Evolutionary conservation across 2,797 vertebrate genomes (phyloP).

Genomic region (Bradypodion ventrale): DNA sequence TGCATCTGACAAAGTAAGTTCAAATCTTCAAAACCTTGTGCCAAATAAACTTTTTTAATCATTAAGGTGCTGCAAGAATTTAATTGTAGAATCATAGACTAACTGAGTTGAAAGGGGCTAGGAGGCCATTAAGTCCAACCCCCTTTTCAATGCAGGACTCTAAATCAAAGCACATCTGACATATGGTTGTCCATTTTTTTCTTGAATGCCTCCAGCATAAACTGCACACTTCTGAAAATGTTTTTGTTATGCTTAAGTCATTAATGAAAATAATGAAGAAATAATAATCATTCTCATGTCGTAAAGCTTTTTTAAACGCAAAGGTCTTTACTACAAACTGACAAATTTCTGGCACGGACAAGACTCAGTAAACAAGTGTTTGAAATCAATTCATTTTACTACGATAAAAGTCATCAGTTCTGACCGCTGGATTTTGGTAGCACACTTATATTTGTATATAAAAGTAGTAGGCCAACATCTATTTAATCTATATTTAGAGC

Average conservation of each 20-base stretch:
- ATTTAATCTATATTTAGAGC: neutral
- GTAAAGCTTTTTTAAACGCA: neutral
- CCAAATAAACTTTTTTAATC: too few relatives aligned
- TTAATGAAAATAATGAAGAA: neutral
- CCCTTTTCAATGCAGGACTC: too few relatives aligned
- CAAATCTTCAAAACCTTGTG: too few relatives aligned
- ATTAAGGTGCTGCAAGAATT: too few relatives aligned
- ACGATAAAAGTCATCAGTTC: neutral
- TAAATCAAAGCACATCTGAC: too few relatives aligned
- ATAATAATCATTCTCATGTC: neutral
- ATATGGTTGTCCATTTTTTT: too few relatives aligned
- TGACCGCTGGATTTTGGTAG: neutral
- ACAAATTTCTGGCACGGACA: too few relatives aligned
- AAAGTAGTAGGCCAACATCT: neutral
- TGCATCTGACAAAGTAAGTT: too few relatives aligned
- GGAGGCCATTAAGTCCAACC: too few relatives aligned
- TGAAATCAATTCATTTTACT: neutral
- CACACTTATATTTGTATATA: neutral
- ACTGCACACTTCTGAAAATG: neutral
- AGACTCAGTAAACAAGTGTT: neutral
- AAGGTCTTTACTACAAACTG: too few relatives aligned
- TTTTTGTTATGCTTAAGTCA: neutral
- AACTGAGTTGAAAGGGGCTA: too few relatives aligned
- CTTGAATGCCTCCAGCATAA: neutral
- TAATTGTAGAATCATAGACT: too few relatives aligned